A percentile compares a stretch with the other conserved stretches of the same genome.
Evolutionary conservation across 2,113 vertebrate species (phyloP).

Genomic region (Oncorhynchus nerka): DNA sequence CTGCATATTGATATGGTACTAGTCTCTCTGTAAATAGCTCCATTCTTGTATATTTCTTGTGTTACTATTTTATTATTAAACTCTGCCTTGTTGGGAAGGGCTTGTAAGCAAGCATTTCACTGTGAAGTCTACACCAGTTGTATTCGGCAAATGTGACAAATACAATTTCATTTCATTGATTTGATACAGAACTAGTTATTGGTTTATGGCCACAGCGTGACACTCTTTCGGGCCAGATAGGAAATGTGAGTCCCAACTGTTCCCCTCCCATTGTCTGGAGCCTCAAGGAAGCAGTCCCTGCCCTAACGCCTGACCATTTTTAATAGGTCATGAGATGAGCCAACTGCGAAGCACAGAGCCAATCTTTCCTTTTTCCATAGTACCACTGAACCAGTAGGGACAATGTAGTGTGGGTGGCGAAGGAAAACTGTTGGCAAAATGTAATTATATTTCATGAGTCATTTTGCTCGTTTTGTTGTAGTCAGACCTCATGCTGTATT

Average conservation of each 20-base stretch:
- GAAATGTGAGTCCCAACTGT: constrained; percentile 39
- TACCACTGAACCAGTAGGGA: constrained; percentile 10
- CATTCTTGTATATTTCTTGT: no score
- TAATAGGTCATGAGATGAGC: constrained; percentile 26
- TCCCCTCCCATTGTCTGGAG: constrained; percentile 45
- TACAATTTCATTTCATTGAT: no score
- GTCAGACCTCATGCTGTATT: constrained; percentile 39
- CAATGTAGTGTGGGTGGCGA: constrained; percentile 27
- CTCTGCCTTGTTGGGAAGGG: no score
- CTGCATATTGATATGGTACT: no score
- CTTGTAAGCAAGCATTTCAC: no score
- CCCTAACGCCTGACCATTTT: constrained; percentile 41
- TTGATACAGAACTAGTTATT: background rate
- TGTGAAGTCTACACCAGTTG: no score
- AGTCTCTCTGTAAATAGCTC: no score
- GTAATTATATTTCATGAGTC: background rate
- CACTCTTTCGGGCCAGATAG: constrained; percentile 22
- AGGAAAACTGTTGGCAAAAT: constrained; percentile 27
- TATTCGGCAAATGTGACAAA: no score
- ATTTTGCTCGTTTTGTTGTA: background rate
- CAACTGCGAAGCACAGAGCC: constrained; percentile 23
- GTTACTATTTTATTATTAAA: no score
- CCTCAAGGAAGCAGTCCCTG: constrained; percentile 56
- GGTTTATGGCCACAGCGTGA: background rate
- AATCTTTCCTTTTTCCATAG: constrained; percentile 10